phyloP scores from a whole-genome alignment of 2,797 vertebrate species.

The Danio jaintianensis region DNA sequence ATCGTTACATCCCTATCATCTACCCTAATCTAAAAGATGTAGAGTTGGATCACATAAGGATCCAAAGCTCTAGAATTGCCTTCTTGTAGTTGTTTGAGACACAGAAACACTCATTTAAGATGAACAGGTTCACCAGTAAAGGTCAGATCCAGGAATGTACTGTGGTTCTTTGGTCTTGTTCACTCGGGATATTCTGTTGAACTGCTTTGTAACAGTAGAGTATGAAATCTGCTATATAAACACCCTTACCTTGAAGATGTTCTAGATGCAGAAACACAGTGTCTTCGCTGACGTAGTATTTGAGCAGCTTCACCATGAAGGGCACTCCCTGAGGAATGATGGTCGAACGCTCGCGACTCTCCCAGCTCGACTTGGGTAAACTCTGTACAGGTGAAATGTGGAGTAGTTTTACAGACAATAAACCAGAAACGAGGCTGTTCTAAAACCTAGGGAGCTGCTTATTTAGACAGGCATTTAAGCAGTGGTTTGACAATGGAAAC shows the following conservation, averaged over 20 bases:
- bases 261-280: conserved; percentile 94
- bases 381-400: conserved; percentile 77
- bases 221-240: not conserved
- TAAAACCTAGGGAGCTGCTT: not conserved
- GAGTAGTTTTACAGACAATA: not conserved
- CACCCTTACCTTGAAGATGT: conserved; percentile 87
- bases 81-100: not conserved
- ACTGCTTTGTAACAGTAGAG: not conserved
- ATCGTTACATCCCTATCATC: no score
- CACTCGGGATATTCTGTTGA: not conserved
- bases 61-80: not conserved
- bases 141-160: no score
- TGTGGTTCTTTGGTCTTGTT: conserved; percentile 1
- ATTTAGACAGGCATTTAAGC: not conserved
- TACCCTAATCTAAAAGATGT: not conserved
- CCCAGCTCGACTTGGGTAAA: conserved; percentile 89
- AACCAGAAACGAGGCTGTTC: not conserved
- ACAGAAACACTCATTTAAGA: not conserved
- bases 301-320: conserved; percentile 93
- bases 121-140: not conserved
- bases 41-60: not conserved
- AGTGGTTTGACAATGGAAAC: no score
- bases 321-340: conserved; percentile 97
- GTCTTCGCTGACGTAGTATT: conserved; percentile 94
- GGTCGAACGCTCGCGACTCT: conserved; percentile 87